Evolutionary conservation across 2,888 invertebrate species (phyloP), one percentile per base, ranked within the genome.

Genomic region (Drosophila tripunctata): DNA sequence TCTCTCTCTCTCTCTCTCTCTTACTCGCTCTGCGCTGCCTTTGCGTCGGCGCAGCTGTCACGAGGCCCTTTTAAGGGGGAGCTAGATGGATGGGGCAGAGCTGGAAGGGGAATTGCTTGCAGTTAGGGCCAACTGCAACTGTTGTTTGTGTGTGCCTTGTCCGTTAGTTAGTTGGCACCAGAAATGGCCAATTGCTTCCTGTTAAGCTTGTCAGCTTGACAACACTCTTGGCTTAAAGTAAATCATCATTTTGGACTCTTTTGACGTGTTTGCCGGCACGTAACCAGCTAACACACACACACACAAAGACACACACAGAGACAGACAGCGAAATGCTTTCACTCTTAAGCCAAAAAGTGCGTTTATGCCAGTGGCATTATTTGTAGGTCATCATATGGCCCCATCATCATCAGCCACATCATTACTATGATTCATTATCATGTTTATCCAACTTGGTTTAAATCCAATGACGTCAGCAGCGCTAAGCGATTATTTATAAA

Each of bases 181-280:
- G 40, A 47, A 63, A 51, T 68, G 55, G 58, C n/a, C 58, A 83
- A 55, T 60, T 41, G 55, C 68, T 85, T 85, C 79, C 86, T 85
- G 80, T 48, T 66, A 50, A 45, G 36, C 56, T 56, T 17, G 31
- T 17, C 73, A 35, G 33, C 52, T 47, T 35, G 4, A 17, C 27
- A 14, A 21, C 38, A 52, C 10, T 38, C 36, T 51, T 43, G 24
- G 43, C 43, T 27, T 17, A n/a, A 27, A 43, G 27, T 43, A 43
- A 38, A 48, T 55, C 43, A 63, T 17, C 41, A 38, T 30, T 56
- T 54, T 54, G 45, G 38, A 52, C 31, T 45, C 24, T 36, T 48
- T 64, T 63, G 77, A 81, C 75, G 76, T 87, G 87, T 78, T 87
- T 85, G 70, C 85, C 78, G 74, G 85, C 87, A 83, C 87, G 83